phyloP scores from a whole-genome alignment of 2,113 vertebrate species.

The Eurystomus gularis region DNA sequence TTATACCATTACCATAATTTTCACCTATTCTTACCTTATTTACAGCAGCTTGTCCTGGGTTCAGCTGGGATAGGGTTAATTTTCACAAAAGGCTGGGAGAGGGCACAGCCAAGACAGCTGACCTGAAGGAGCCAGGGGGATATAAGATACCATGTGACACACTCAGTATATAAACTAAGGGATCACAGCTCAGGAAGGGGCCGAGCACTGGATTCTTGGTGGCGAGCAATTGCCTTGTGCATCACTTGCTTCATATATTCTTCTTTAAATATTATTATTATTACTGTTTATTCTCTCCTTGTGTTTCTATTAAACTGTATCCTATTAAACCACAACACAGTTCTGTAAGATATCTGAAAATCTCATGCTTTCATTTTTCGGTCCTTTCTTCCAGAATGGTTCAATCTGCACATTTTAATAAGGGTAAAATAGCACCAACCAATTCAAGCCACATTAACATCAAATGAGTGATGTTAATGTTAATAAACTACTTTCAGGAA shows the following conservation, averaged over 20 bases:
- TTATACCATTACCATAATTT: not conserved
- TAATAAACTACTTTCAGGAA: not conserved
- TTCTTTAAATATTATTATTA: not conserved
- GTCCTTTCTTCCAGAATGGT: not conserved
- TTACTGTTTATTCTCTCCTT: not conserved
- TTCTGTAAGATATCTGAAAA: not conserved
- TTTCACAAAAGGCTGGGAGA: not conserved
- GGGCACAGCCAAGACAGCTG: not conserved
- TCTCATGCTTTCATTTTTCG: not conserved
- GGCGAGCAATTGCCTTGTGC: not conserved
- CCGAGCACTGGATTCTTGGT: not conserved
- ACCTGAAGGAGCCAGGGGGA: not conserved
- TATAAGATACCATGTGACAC: not conserved
- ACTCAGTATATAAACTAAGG: not conserved
- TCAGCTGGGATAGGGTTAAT: not conserved
- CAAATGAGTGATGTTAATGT: not conserved
- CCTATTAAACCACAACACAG: not conserved
- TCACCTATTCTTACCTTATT: not conserved
- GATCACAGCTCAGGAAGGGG: not conserved
- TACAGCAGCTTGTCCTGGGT: not conserved
- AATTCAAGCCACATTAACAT: conserved; percentile 22
- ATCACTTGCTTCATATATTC: not conserved
- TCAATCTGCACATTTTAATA: not conserved
- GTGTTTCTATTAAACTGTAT: not conserved
- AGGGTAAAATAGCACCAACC: not conserved